These are phyloP conservation scores for Podarcis muralis DNA, from an alignment of 2,113 vertebrate species.

Conservation along the genomic window DNA sequence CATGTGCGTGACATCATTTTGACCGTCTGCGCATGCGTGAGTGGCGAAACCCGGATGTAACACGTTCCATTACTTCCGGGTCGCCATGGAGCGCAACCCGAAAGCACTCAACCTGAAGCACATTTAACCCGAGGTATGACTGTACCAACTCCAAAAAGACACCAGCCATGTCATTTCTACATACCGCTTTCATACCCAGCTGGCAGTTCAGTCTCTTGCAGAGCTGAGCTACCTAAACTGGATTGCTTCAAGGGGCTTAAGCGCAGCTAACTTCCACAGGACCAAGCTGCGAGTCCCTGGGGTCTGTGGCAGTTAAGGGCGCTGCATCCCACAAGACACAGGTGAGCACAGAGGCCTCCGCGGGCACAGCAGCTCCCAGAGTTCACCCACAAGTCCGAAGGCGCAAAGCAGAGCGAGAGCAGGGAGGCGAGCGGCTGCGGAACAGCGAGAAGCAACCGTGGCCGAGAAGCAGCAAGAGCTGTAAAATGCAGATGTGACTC, in stretches of 20 bases:
- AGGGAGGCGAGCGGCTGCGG: not conserved
- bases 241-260: not conserved
- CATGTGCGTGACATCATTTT: too few relatives aligned
- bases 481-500: not conserved
- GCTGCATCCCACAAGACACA: not conserved
- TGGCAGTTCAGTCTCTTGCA: not conserved
- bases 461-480: not conserved
- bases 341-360: not conserved
- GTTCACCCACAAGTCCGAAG: not conserved
- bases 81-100: too few relatives aligned
- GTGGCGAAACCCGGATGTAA: too few relatives aligned
- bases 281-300: not conserved
- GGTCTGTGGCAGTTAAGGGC: not conserved
- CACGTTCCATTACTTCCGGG: too few relatives aligned
- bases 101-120: too few relatives aligned
- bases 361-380: too few relatives aligned
- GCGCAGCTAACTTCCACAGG: not conserved
- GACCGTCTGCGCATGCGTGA: too few relatives aligned
- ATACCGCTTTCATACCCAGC: not conserved
- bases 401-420: not conserved
- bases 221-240: not conserved
- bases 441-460: not conserved
- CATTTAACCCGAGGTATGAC: too few relatives aligned
- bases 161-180: too few relatives aligned
- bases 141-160: not conserved